Evolutionary conservation across 2,113 vertebrate species (phyloP).

Genomic region (Ranitomeya variabilis): DNA sequence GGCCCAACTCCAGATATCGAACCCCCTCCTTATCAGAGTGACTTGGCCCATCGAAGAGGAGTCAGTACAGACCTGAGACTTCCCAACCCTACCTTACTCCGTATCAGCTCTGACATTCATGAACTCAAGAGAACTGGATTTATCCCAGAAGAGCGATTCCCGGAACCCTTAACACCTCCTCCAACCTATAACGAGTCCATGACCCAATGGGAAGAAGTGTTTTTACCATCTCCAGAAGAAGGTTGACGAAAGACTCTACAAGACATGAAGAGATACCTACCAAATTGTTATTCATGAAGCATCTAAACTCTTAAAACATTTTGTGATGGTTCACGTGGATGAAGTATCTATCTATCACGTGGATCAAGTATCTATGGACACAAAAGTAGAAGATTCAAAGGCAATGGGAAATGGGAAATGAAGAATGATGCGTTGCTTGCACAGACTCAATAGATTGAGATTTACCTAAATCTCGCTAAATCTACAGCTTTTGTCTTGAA

Average conservation of each 20-base stretch:
- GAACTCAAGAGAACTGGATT: slow-evolving; percentile 17
- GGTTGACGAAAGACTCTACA: neutral
- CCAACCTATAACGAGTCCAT: slow-evolving; percentile 14
- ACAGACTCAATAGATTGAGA: neutral
- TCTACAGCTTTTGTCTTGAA: neutral
- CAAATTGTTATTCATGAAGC: neutral
- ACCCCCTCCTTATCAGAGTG: slow-evolving; percentile 35
- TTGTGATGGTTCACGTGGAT: neutral
- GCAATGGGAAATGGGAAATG: neutral
- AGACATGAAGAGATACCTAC: neutral
- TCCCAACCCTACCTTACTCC: slow-evolving; percentile 12
- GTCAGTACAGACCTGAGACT: neutral
- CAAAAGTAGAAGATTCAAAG: neutral
- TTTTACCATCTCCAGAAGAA: slow-evolving; percentile 16
- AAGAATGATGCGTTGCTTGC: neutral
- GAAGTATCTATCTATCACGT: no score
- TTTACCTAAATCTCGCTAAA: neutral
- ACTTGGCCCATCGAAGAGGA: neutral
- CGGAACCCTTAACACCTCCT: slow-evolving; percentile 45
- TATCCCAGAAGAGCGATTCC: slow-evolving; percentile 7
- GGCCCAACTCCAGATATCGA: slow-evolving; percentile 13
- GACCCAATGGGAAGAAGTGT: slow-evolving; percentile 18
- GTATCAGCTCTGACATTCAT: slow-evolving; percentile 53
- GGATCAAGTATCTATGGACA: neutral
- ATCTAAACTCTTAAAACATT: neutral